A percentile compares a stretch with the other conserved stretches of the same genome.
phyloP scores from a whole-genome alignment of 2,888 invertebrate genomes.

The Argyresthia albistria region DNA sequence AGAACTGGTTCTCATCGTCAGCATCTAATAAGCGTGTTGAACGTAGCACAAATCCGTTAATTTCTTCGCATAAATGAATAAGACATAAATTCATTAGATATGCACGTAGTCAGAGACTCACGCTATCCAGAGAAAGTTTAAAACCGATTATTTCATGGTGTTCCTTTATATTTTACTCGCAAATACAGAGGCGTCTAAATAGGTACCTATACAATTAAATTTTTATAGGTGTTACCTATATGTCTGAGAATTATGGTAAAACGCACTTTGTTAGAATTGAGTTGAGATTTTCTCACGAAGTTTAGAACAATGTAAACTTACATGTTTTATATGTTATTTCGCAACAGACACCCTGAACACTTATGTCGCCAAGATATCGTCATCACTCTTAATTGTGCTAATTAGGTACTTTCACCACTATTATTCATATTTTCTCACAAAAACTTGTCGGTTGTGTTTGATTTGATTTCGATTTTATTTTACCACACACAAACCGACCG shows the following conservation, averaged over 20 bases:
- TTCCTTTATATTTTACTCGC: not conserved
- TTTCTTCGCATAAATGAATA: not conserved
- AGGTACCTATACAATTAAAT: no score
- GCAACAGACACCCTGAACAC: not conserved
- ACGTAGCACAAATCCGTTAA: not conserved
- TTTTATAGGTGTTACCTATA: no score
- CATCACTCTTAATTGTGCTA: not conserved
- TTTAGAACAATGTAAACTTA: not conserved
- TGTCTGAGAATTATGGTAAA: not conserved
- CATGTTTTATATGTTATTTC: not conserved
- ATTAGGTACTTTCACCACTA: no score
- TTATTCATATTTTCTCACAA: constrained; percentile 2
- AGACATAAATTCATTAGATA: not conserved
- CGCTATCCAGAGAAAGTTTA: constrained; percentile 1
- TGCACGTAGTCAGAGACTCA: not conserved
- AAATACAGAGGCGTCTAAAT: not conserved
- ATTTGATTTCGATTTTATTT: constrained; percentile 4
- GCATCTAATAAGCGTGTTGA: no score
- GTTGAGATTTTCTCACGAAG: not conserved
- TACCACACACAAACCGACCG: no score
- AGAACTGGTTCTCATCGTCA: not conserved
- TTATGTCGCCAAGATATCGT: no score
- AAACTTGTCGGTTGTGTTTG: constrained; percentile 9
- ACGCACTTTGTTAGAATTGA: not conserved
- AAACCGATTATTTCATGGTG: not conserved